A percentile compares a stretch with the other conserved stretches of the same genome.
These are phyloP conservation scores for Leucoptera coffeella DNA, from an alignment of 2,888 invertebrate species.

Conservation along the genomic window DNA sequence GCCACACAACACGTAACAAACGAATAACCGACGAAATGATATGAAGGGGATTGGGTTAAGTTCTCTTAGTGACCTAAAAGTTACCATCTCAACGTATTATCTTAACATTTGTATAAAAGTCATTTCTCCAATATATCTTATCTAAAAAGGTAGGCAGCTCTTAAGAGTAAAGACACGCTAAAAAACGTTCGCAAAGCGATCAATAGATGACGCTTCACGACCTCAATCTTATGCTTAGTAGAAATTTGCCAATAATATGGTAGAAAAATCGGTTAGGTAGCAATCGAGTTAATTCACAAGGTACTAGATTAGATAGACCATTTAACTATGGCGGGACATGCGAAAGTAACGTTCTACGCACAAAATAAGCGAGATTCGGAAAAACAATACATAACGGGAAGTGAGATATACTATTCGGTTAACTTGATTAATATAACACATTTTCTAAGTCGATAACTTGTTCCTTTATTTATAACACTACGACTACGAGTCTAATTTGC, in stretches of 20 bases:
- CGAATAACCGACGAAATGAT: slow-evolving; percentile 10
- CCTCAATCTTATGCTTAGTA: slow-evolving; percentile 3
- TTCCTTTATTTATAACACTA: too few relatives aligned
- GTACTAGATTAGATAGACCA: too few relatives aligned
- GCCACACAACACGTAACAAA: slow-evolving; percentile 9
- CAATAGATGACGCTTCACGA: slow-evolving; percentile 19
- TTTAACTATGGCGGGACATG: too few relatives aligned
- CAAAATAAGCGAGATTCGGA: too few relatives aligned
- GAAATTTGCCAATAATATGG: slow-evolving; percentile 3
- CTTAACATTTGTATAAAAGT: slow-evolving; percentile 53
- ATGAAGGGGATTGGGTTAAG: slow-evolving; percentile 31
- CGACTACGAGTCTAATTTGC: slow-evolving; percentile 32
- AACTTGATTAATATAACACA: too few relatives aligned
- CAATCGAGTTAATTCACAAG: too few relatives aligned
- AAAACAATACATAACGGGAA: too few relatives aligned
- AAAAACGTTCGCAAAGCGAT: slow-evolving; percentile 20
- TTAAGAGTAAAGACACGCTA: slow-evolving; percentile 31
- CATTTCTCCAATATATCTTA: slow-evolving; percentile 49
- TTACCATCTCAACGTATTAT: slow-evolving; percentile 43
- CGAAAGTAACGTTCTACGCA: too few relatives aligned
- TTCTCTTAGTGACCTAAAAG: slow-evolving; percentile 36
- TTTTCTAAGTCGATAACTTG: too few relatives aligned
- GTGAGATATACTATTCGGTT: too few relatives aligned
- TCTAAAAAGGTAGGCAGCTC: slow-evolving; percentile 46
- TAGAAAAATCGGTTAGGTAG: not conserved